Base-by-base conservation (phyloP, 2,888 invertebrate species). In the Leptinotarsa tumamoca region DNA sequence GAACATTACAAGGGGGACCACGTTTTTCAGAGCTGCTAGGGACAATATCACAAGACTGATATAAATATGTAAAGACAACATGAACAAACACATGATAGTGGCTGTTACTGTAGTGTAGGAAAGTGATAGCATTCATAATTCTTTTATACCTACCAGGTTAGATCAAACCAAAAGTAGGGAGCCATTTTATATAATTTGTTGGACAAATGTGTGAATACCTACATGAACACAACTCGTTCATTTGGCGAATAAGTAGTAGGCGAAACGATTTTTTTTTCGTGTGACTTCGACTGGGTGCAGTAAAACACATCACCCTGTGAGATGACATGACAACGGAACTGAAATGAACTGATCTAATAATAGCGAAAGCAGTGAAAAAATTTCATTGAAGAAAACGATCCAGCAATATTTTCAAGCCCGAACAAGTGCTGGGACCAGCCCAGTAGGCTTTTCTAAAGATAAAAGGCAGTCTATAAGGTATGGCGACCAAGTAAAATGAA, bases 401-500 rank as follows among this genome's bases (percentile, higher is more conserved):
- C 70, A 50, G 71, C 67, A 13, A 43, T 66, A 70, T 69, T 75
- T 71, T 67, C 61, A 68, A 73, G 67, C 63, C 43, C 66, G 61
- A 71, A 74, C 67, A 74, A 68, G 71, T 58, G 71, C 68, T 61
- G 58, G 73, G 70, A 56, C 71, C 67, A 73, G 66, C 76, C 71
- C 63, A 74, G 73, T 74, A 72, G 63, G 75, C 76, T 75, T 72
- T 78, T 71, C 72, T 72, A 78, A 74, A 79, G 80, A 79, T 68
- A 78, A 78, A 75, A 79, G 77, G 76, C 76, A 68, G 77, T 80
- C 78, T 73, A 75, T 78, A 82, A 83, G 83, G 84, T 83, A 85
- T 85, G 86, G 84, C 85, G 82, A 83, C 83, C 82, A 74, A 81
- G 77, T 77, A 79, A 73, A 80, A 79, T 78, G 79, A 78, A 76